Evolutionary conservation across 2,797 vertebrate genomes (phyloP).

Genomic region (Girardinus metallicus): DNA sequence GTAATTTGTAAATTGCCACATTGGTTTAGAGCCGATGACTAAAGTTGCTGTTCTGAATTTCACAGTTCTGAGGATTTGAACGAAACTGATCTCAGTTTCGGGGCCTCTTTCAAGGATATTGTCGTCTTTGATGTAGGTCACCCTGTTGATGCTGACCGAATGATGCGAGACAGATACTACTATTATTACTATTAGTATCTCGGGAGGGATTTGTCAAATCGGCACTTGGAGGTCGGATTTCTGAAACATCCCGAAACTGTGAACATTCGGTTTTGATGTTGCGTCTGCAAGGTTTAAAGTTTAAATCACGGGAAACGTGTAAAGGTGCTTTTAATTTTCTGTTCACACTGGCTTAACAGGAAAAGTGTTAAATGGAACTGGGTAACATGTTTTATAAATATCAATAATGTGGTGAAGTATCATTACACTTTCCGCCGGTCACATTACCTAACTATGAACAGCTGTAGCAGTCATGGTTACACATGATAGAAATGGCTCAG

Average conservation of each 20-base stretch:
- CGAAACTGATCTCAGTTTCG: conserved; percentile 51
- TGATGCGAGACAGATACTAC: conserved; percentile 17
- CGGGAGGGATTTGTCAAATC: conserved; percentile 11
- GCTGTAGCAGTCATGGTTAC: conserved; percentile 15
- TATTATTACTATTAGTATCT: conserved; percentile 6
- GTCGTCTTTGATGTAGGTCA: conserved; percentile 35
- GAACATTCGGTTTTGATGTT: conserved; percentile 5
- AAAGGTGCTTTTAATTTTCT: conserved; percentile 12
- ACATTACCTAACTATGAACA: conserved; percentile 25
- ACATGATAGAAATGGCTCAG: conserved; percentile 8
- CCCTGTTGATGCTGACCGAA: conserved; percentile 28
- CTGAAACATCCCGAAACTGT: conserved; percentile 3
- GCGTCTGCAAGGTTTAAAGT: neutral
- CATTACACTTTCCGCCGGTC: conserved; percentile 17
- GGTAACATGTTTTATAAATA: conserved; percentile 28
- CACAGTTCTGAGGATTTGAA: conserved; percentile 36
- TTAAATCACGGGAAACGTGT: conserved; percentile 3
- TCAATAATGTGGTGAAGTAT: conserved; percentile 20
- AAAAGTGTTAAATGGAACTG: neutral
- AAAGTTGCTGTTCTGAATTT: conserved; percentile 49
- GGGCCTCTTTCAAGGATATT: conserved; percentile 40
- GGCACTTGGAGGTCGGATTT: conserved; percentile 11
- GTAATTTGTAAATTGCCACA: conserved; percentile 69
- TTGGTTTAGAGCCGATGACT: conserved; percentile 53
- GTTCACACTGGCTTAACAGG: conserved; percentile 1